Base-by-base conservation (phyloP, 2,888 invertebrate species). In the Graphium colonna region DNA sequence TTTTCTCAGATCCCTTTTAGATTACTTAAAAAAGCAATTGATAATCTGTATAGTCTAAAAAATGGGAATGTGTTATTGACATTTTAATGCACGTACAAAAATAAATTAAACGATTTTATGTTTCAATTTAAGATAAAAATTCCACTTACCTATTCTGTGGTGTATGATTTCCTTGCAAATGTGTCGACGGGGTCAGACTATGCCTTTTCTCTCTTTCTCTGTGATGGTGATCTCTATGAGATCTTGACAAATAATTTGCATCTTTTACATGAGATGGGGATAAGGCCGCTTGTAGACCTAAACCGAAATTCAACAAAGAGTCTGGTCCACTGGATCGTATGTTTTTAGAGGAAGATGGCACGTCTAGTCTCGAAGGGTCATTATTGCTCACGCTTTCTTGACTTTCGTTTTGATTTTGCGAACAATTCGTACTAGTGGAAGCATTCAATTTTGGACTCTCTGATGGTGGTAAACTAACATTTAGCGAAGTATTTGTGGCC, bases 171-270 rank as follows among this genome's bases (percentile, higher is more conserved):
- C 71, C 74, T 55, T 83, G 83, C 51, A 85, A 61, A 68, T 86
- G 88, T 31, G 82, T 61, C 0, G 82, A 75, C 0, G 88, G 84
- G 2, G 90, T 90, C 54, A 92, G 64, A 43, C 92, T 92, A 60
- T 92, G 92, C 1, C 92, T 78, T 67, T 92, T 92, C 50, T 92
- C 91, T 46, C 77, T 71, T 38, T 78, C 79, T 49, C 79, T 79
- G 28, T 79, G 81, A 17, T 77, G 79, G 42, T 77, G 74, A 0
- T 80, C 82, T 52, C 80, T 71, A 47, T 80, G 79, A 1, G 67
- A 61, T 43, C 81, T 64, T 17, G 71, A 60, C 51, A 69, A 64
- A 39, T 77, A 78, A 53, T 69, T 75, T 10, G 72, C 73, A 1
- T 85, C 85, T 38, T 79, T 81, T 1, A 66, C 74, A 62, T 86